Conservation (phyloP, 1,140 invertebrate species). For the Neocloeon triangulifer region DNA sequence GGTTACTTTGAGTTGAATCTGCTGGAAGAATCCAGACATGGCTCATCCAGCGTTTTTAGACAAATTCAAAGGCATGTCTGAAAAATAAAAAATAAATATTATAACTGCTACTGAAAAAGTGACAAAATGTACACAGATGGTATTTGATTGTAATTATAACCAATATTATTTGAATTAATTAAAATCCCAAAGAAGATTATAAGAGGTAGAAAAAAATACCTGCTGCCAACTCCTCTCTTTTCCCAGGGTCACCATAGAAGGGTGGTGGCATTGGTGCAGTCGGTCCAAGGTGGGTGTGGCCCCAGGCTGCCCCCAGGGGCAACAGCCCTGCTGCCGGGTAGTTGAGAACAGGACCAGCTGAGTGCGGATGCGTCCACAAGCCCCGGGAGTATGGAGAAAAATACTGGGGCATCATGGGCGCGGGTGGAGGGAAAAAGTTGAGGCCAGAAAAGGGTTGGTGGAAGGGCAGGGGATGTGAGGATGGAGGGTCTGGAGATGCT, state of each 20-base stretch:
- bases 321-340: too few species aligned
- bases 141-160: not conserved
- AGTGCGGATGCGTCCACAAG: not conserved
- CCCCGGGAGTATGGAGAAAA: conserved; percentile 4
- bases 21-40: too few species aligned
- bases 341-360: too few species aligned
- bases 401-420: not conserved
- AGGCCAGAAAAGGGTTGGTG: not conserved
- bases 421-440: not conserved
- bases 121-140: not conserved
- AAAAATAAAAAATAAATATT: conserved; percentile 7
- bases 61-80: conserved; percentile 25
- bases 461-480: not conserved
- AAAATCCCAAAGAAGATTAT: not conserved
- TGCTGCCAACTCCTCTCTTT: too few species aligned
- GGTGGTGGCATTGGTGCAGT: conserved; percentile 5
- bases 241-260: conserved; percentile 2
- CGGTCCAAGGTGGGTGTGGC: conserved; percentile 1
- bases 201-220: not conserved
- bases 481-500: not conserved
- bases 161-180: not conserved
- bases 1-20: too few species aligned
- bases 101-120: not conserved
- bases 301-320: conserved; percentile 3
- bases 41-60: conserved; percentile 19